A percentile compares a stretch with the other conserved stretches of the same genome.
Conservation (phyloP, 2,888 invertebrate genomes). For the Cephus pygmeus region DNA sequence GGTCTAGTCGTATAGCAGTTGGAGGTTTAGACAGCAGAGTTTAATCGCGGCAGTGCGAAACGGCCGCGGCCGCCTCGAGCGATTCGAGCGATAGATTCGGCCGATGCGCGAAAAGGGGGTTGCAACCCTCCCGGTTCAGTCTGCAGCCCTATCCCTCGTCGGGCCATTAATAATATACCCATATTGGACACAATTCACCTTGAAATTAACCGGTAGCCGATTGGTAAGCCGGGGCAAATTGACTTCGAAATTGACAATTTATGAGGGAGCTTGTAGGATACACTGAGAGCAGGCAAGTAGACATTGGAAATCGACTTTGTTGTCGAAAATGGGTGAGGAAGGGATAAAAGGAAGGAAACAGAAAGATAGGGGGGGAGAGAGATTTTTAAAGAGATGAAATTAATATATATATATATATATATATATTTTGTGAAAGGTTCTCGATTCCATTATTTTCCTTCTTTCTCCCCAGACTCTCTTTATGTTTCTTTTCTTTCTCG, state of each 20-base stretch:
- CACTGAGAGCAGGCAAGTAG: too few relatives aligned
- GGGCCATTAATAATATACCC: slow-evolving; percentile 66
- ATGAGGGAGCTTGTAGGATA: slow-evolving; percentile 30
- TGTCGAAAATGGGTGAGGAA: background rate
- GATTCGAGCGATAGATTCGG: slow-evolving; percentile 61
- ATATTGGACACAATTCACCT: slow-evolving; percentile 67
- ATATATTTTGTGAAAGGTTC: too few relatives aligned
- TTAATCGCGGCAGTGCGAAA: too few relatives aligned
- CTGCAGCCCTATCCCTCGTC: slow-evolving; percentile 51
- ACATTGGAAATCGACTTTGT: too few relatives aligned
- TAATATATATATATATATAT: too few relatives aligned
- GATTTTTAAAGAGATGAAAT: background rate
- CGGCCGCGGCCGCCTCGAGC: slow-evolving; percentile 41
- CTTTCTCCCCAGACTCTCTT: too few relatives aligned
- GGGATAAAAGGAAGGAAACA: background rate
- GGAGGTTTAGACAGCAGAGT: too few relatives aligned
- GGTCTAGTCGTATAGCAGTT: too few relatives aligned
- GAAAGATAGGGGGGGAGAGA: background rate
- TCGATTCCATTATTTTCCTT: too few relatives aligned
- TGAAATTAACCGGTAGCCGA: slow-evolving; percentile 66
- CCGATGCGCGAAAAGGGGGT: slow-evolving; percentile 63
- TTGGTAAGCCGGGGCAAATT: slow-evolving; percentile 66
- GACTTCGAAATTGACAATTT: slow-evolving; percentile 67
- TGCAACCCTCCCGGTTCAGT: slow-evolving; percentile 57
- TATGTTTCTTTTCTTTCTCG: too few relatives aligned